These are phyloP conservation scores for Suillia variegata DNA, from an alignment of 2,888 invertebrate genomes.

Conservation along the genomic window DNA sequence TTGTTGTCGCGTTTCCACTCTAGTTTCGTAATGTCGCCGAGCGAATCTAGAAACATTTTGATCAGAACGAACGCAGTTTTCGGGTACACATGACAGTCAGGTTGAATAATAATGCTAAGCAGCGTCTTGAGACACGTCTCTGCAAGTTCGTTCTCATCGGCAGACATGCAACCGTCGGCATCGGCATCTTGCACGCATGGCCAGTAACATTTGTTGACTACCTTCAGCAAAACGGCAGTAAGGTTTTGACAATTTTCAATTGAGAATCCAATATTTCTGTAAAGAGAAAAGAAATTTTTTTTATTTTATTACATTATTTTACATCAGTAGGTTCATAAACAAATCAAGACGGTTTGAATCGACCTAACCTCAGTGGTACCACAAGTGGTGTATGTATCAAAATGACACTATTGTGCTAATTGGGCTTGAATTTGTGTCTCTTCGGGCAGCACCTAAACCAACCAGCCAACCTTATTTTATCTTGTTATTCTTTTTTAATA, in stretches of 20 bases:
- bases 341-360: too few relatives aligned
- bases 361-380: too few relatives aligned
- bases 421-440: too few relatives aligned
- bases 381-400: too few relatives aligned
- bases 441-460: too few relatives aligned
- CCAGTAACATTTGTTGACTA: conserved; percentile 62
- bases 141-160: conserved; percentile 66
- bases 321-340: too few relatives aligned
- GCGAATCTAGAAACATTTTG: conserved; percentile 66
- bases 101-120: conserved; percentile 64
- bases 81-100: conserved; percentile 68
- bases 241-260: conserved; percentile 58
- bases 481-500: background rate
- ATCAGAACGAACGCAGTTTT: conserved; percentile 66
- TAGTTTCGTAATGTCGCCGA: conserved; percentile 64
- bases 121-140: conserved; percentile 70
- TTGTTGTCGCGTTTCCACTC: conserved; percentile 63
- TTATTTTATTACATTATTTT: background rate
- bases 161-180: conserved; percentile 63
- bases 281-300: background rate
- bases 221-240: conserved; percentile 58
- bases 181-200: conserved; percentile 60
- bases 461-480: background rate
- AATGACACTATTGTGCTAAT: too few relatives aligned
- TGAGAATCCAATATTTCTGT: conserved; percentile 55